Evolutionary conservation across 2,888 invertebrate species (phyloP), one percentile per base, ranked within the genome.

Genomic region (Thymelicus lineola): DNA sequence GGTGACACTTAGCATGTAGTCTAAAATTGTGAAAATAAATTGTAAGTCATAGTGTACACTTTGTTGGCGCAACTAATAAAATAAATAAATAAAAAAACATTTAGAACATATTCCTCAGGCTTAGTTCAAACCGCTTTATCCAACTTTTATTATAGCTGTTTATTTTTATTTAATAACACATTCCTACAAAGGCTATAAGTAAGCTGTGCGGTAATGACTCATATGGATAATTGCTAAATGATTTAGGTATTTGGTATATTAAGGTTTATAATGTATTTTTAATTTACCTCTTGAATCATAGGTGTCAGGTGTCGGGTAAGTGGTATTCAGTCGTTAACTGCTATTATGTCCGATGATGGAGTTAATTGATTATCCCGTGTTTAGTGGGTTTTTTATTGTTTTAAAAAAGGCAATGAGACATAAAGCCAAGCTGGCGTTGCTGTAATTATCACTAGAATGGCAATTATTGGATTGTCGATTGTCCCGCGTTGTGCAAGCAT

Each of bases 241-340:
- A 38, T 59, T 38, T 36, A 66, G 48, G 59, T 38, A 55, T 55
- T 64, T 17, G 55, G 55, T 62, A 65, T 66, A 66, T 66, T 46
- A 66, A 46, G 36, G 10, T 46, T 35, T n/a, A 9, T 66, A 66
- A 66, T 66, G 66, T 66, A 59, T 66, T 66, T 66, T 66, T 66
- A 66, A 66, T 66, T 66, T 66, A 35, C 14, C 15, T 38, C 9
- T 38, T 58, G 48, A 46, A 58, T 58, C 46, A 42, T 10, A 59
- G 55, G 55, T 55, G 57, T 55, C 17, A 59, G 55, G 55, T 55
- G 57, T 55, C 17, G 38, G 38, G 36, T 53, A 50, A 55, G n/a
- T 35, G 20, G 38, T 42, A 55, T 55, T 38, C 42, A 46, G 35
- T 12, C 35, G 28, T 48, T 58, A 35, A 66, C 7, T 55, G 46